phyloP scores from a whole-genome alignment of 2,797 vertebrate species.

The Helostoma temminkii region DNA sequence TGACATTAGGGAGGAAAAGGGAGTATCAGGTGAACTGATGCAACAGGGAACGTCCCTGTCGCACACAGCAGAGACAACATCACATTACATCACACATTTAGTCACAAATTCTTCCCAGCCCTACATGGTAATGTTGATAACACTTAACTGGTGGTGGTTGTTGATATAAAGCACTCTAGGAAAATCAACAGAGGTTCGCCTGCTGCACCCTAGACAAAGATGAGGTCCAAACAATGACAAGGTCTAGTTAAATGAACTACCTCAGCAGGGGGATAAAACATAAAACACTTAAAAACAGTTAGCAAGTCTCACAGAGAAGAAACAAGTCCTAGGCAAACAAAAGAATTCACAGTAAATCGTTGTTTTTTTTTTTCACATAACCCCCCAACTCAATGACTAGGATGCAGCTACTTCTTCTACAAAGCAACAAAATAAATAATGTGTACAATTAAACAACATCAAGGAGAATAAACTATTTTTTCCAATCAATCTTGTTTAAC shows the following conservation, averaged over 20 bases:
- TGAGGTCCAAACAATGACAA: slow-evolving; percentile 71
- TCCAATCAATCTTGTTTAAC: slow-evolving; percentile 91
- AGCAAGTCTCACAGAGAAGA: slow-evolving; percentile 54
- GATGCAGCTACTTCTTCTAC: slow-evolving; percentile 85
- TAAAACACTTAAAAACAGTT: slow-evolving; percentile 71
- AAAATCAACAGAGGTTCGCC: slow-evolving; percentile 86
- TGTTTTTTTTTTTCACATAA: slow-evolving; percentile 55
- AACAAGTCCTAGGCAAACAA: slow-evolving; percentile 58
- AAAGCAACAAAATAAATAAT: slow-evolving; percentile 77
- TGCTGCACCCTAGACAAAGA: slow-evolving; percentile 88
- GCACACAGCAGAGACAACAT: slow-evolving; percentile 78
- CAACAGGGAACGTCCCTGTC: slow-evolving; percentile 65
- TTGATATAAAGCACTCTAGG: slow-evolving; percentile 90
- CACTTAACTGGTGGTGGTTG: slow-evolving; percentile 79
- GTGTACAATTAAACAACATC: slow-evolving; percentile 83
- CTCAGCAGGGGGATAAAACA: slow-evolving; percentile 56
- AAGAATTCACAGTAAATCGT: slow-evolving; percentile 64
- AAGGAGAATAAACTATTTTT: slow-evolving; percentile 62
- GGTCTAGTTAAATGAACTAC: slow-evolving; percentile 43
- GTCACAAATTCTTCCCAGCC: slow-evolving; percentile 87
- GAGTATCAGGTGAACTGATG: slow-evolving; percentile 59
- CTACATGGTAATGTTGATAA: slow-evolving; percentile 90
- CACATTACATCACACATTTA: slow-evolving; percentile 88
- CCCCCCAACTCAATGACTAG: slow-evolving; percentile 86
- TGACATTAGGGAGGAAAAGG: slow-evolving; percentile 63